Evolutionary conservation across 1,140 invertebrate genomes (phyloP), one percentile per base, ranked within the genome.

Genomic region (Tetranychus urticae): DNA sequence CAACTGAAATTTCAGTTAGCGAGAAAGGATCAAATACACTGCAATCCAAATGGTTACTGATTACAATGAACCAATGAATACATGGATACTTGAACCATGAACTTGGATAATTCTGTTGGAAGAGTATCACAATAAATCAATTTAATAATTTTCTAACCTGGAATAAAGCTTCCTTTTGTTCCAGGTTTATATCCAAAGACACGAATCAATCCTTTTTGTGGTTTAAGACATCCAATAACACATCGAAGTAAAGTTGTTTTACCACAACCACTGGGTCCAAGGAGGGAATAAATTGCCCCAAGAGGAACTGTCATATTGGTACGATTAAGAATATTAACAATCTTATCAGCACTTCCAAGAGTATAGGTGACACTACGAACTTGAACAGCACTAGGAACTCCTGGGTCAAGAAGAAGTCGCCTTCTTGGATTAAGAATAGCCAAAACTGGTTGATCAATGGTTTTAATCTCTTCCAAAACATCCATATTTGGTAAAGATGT

Each of bases 61-160:
- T 23, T 23, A 23, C 23, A 23, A 23, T 23, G 23, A 0, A 23
- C 23, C 23, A 23, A 23, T 23, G 23, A 23, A 23, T 23, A 23
- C 23, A 23, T 23, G 23, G 23, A 23, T 23, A 23, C 23, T 23
- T 0, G 0, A 23, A 0, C 23, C 23, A 23, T 23, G 23, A 23
- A 23, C 23, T 23, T 23, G 23, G 23, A 23, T 23, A 23, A 23
- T 23, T 23, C 23, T 23, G 23, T 23, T 23, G 23, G 23, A 23
- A 23, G 23, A 23, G 23, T 23, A 23, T 23, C 23, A 23, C 23
- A 23, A 23, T 23, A 23, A 23, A 42, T 42, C 39, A 42, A 42
- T 6, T 42, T 42, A 52, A 12, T 23, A 33, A 2, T 31, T 13
- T 52, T 4, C 5, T 52, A 31, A 52, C 88, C 88, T 1, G 88